Evolutionary conservation across 2,797 vertebrate species (phyloP).

Genomic region (Eulemur albifrons): DNA sequence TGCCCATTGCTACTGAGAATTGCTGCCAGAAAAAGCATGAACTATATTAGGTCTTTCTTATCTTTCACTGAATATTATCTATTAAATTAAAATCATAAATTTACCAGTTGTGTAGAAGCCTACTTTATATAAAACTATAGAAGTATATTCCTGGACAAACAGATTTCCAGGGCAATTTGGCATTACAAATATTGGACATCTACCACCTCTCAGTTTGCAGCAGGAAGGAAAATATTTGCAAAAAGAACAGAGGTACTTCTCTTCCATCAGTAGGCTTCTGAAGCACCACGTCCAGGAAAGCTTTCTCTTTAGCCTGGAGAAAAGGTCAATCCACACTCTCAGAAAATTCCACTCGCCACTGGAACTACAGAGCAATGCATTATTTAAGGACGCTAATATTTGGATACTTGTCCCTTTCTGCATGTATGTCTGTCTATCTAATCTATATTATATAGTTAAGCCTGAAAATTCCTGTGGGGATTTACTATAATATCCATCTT

Average conservation of each 20-base stretch:
- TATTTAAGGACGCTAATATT: not conserved
- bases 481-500: not conserved
- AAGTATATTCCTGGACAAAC: not conserved
- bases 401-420: not conserved
- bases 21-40: slow-evolving; percentile 19
- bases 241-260: not conserved
- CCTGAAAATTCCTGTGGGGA: not conserved
- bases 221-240: not conserved
- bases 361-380: not conserved
- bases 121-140: not conserved
- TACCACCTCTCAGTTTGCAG: not conserved
- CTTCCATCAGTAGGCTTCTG: not conserved
- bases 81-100: slow-evolving; percentile 24
- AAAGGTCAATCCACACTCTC: not conserved
- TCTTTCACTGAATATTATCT: not conserved
- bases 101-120: not conserved
- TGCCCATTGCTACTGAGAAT: not conserved
- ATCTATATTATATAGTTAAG: not conserved
- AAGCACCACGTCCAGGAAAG: not conserved
- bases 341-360: not conserved
- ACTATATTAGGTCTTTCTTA: not conserved
- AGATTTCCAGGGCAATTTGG: not conserved
- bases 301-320: not conserved
- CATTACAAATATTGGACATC: not conserved
- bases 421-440: not conserved